phyloP scores from a whole-genome alignment of 2,888 invertebrate species.

The Napeogenes inachia region DNA sequence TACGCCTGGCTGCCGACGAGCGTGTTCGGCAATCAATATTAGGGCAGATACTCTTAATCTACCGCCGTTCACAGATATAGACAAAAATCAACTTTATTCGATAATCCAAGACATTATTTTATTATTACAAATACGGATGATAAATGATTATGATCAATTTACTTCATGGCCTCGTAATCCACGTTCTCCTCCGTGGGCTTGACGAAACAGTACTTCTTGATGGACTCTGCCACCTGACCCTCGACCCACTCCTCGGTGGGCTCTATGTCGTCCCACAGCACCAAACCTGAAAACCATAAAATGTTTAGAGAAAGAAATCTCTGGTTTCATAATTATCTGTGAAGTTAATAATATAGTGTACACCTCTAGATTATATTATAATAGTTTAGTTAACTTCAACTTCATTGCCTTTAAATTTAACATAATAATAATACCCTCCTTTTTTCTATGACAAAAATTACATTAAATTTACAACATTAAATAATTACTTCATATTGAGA shows the following conservation, averaged over 20 bases:
- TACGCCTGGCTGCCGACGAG: constrained; percentile 88
- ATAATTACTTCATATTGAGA: too few species aligned
- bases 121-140: background rate
- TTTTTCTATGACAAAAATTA: too few species aligned
- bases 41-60: constrained; percentile 18
- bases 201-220: constrained; percentile 87
- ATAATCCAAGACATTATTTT: background rate
- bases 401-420: too few species aligned
- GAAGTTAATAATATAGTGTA: too few species aligned
- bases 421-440: too few species aligned
- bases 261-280: constrained; percentile 91
- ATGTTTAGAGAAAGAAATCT: background rate
- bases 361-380: too few species aligned
- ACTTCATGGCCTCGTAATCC: constrained; percentile 97
- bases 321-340: background rate
- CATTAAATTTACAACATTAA: too few species aligned
- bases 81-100: too few species aligned
- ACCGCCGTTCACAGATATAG: too few species aligned
- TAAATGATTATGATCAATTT: constrained; percentile 32
- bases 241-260: constrained; percentile 91
- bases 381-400: too few species aligned
- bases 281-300: constrained; percentile 77
- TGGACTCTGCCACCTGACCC: constrained; percentile 85
- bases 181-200: constrained; percentile 83
- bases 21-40: too few species aligned